These are phyloP conservation scores for Macrosiphum euphorbiae DNA, from an alignment of 2,888 invertebrate species.

Conservation along the genomic window DNA sequence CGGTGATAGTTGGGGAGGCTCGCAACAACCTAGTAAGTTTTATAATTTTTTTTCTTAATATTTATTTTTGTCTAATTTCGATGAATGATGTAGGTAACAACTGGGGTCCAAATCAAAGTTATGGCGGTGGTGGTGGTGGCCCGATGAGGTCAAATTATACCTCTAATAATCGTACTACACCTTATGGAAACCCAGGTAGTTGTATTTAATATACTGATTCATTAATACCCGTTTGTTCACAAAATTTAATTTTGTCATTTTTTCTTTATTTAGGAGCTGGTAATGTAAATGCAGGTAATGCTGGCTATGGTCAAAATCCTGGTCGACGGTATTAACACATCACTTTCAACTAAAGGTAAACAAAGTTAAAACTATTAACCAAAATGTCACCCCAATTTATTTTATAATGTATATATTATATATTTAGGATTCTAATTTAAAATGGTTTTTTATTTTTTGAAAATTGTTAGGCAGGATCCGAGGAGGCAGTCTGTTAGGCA, in stretches of 20 bases:
- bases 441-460: constrained; percentile 63
- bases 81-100: constrained; percentile 45
- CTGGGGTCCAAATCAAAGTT: constrained; percentile 61
- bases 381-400: constrained; percentile 29
- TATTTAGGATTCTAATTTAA: constrained; percentile 61
- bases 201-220: constrained; percentile 30
- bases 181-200: constrained; percentile 65
- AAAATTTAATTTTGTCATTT: not conserved
- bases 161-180: constrained; percentile 65
- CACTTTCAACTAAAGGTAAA: constrained; percentile 42
- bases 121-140: constrained; percentile 65
- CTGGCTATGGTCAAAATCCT: constrained; percentile 60
- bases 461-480: constrained; percentile 64
- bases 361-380: not conserved
- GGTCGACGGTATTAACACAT: constrained; percentile 50
- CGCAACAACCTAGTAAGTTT: constrained; percentile 43
- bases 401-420: constrained; percentile 22
- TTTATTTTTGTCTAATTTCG: not conserved
- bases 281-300: constrained; percentile 58
- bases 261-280: constrained; percentile 52
- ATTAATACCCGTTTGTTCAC: not conserved
- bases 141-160: constrained; percentile 67
- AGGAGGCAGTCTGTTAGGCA: constrained; percentile 64
- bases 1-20: constrained; percentile 63
- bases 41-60: not conserved